Evolutionary conservation across 1,140 invertebrate species (phyloP).

Genomic region (Bombus soroeensis): DNA sequence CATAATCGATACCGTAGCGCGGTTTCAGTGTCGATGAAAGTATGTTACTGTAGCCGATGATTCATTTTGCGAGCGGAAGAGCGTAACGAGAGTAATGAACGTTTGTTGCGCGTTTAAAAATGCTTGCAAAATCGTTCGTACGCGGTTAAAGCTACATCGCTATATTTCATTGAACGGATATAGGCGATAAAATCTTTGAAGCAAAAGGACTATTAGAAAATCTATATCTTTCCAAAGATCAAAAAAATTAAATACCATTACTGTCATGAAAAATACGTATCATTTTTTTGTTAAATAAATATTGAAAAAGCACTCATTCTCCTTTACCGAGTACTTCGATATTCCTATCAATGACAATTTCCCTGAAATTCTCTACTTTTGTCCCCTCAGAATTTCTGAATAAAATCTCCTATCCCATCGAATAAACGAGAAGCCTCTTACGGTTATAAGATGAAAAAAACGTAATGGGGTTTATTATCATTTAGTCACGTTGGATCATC

Average conservation of each 20-base stretch:
- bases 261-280: not conserved
- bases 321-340: not conserved
- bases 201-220: not conserved
- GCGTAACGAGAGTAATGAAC: not conserved
- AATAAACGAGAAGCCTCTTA: too few species aligned
- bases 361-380: not conserved
- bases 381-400: too few species aligned
- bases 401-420: not conserved
- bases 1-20: not conserved
- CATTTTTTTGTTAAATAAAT: not conserved
- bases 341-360: not conserved
- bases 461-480: not conserved
- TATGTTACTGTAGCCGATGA: not conserved
- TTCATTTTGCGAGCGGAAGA: not conserved
- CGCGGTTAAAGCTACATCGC: too few species aligned
- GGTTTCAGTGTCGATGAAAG: not conserved
- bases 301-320: not conserved
- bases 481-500: not conserved
- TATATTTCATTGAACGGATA: not conserved
- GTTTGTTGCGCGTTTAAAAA: not conserved
- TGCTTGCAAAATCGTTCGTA: not conserved
- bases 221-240: not conserved
- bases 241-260: not conserved
- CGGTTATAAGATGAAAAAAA: not conserved
- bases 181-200: not conserved